phyloP scores from a whole-genome alignment of 2,888 invertebrate species.

The Drosophila niveifrons region DNA sequence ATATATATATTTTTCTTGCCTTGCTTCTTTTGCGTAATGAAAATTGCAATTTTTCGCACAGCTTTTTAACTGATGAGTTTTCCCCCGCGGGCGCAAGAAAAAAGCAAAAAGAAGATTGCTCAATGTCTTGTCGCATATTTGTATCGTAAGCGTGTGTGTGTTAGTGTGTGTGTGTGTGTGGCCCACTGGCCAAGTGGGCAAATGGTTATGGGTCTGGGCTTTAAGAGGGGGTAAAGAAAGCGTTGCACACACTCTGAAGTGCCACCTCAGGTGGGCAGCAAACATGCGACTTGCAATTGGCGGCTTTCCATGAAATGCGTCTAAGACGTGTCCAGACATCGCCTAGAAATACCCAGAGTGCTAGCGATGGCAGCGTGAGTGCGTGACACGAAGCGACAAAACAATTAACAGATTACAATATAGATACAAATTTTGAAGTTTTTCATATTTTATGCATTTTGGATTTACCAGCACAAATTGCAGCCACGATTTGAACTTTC shows the following conservation, averaged over 20 bases:
- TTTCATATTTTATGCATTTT: background rate
- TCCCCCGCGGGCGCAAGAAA: background rate
- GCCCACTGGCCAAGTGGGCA: slow-evolving; percentile 38
- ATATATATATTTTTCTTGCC: background rate
- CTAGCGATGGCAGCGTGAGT: slow-evolving; percentile 8
- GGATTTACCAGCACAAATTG: background rate
- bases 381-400: background rate
- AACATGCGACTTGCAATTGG: slow-evolving; percentile 26
- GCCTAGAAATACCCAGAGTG: slow-evolving; percentile 20
- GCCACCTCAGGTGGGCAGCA: slow-evolving; percentile 18
- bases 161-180: slow-evolving; percentile 20
- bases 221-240: slow-evolving; percentile 24
- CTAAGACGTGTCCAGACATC: slow-evolving; percentile 53
- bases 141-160: slow-evolving; percentile 4
- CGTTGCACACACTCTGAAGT: slow-evolving; percentile 6
- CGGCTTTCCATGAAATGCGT: slow-evolving; percentile 50
- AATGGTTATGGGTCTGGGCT: slow-evolving; percentile 18
- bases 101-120: slow-evolving; percentile 21
- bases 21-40: slow-evolving; percentile 49
- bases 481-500: no score
- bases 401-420: no score
- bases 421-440: no score
- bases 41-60: slow-evolving; percentile 38
- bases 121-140: slow-evolving; percentile 28
- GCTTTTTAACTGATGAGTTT: slow-evolving; percentile 41